These are phyloP conservation scores for Euleptes europaea DNA, from an alignment of 2,113 vertebrate species.

Conservation along the genomic window DNA sequence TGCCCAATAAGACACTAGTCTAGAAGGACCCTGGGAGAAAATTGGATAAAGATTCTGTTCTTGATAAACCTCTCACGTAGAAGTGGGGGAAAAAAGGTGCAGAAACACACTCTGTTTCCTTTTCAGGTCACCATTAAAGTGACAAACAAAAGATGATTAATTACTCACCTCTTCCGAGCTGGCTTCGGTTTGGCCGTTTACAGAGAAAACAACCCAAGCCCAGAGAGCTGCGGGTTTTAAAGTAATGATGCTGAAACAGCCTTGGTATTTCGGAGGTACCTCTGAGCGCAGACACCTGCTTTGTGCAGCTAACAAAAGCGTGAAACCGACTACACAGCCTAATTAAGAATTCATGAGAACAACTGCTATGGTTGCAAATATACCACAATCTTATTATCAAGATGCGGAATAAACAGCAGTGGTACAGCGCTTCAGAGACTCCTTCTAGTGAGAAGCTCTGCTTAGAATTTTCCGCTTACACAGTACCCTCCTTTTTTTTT, in stretches of 20 bases:
- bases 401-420: background rate
- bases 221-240: background rate
- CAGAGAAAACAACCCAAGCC: background rate
- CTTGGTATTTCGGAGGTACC: background rate
- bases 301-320: background rate
- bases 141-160: background rate
- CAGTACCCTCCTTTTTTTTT: background rate
- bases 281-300: background rate
- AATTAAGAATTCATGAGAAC: background rate
- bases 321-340: background rate
- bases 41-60: background rate
- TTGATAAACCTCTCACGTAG: background rate
- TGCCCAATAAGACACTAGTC: background rate
- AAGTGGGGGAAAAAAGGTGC: background rate
- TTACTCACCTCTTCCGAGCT: background rate
- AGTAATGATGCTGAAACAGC: background rate
- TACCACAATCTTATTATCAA: background rate
- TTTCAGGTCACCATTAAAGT: background rate
- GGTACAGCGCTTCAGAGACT: background rate
- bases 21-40: background rate
- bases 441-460: background rate
- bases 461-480: background rate
- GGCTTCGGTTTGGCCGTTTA: background rate
- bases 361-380: background rate
- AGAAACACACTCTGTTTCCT: background rate